phyloP scores from a whole-genome alignment of 1,140 invertebrate genomes.

The Eubasilissa regina region DNA sequence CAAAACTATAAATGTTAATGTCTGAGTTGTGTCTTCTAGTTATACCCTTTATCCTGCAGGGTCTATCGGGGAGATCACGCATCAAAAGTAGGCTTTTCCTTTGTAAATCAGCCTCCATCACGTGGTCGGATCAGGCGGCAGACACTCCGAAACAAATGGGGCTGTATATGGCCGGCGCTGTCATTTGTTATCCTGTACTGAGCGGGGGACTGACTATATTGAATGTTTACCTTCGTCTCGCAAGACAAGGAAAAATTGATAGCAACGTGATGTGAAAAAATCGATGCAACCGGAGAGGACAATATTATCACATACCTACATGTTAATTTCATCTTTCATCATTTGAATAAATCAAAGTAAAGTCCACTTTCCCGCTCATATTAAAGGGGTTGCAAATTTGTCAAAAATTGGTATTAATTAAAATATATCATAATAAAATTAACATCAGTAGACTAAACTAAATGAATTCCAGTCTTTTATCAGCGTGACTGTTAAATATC shows the following conservation, averaged over 20 bases:
- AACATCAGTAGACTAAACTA: too few relatives aligned
- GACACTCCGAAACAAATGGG: constrained; percentile 56
- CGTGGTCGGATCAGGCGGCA: constrained; percentile 36
- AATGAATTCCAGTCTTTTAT: too few relatives aligned
- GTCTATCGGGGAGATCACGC: constrained; percentile 37
- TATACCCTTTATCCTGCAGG: not conserved
- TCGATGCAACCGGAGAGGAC: not conserved
- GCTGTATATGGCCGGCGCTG: constrained; percentile 45
- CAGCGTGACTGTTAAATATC: too few relatives aligned
- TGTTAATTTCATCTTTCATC: too few relatives aligned
- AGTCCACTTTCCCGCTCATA: too few relatives aligned
- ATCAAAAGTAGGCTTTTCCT: constrained; percentile 38
- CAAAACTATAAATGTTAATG: constrained; percentile 33
- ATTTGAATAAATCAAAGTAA: too few relatives aligned
- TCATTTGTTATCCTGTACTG: constrained; percentile 55
- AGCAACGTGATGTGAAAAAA: constrained; percentile 27
- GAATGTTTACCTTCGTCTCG: constrained; percentile 59
- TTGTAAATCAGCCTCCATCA: constrained; percentile 42
- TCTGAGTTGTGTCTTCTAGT: not conserved
- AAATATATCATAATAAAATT: too few relatives aligned
- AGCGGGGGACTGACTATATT: constrained; percentile 49
- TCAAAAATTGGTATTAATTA: too few relatives aligned
- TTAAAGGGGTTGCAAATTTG: too few relatives aligned
- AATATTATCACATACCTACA: too few relatives aligned
- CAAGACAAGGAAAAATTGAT: constrained; percentile 56